A percentile compares a stretch with the other conserved stretches of the same genome.
Evolutionary conservation across 2,797 vertebrate genomes (phyloP).

Genomic region (Pipistrellus pygmaeus): DNA sequence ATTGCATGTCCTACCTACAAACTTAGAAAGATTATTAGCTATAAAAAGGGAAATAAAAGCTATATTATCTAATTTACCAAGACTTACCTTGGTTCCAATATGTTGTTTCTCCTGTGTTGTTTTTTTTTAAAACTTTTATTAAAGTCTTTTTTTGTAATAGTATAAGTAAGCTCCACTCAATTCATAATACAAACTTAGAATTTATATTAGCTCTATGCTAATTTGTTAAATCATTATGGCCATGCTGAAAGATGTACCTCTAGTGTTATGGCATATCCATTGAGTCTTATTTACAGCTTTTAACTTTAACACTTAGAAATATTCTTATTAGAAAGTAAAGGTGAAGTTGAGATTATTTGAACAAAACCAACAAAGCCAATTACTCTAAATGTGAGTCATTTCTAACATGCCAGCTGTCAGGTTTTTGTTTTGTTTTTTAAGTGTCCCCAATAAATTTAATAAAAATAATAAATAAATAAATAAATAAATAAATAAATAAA

Average conservation of each 20-base stretch:
- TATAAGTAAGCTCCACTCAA: background rate
- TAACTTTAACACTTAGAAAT: constrained; percentile 28
- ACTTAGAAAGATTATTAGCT: background rate
- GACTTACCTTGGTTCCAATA: background rate
- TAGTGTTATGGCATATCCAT: background rate
- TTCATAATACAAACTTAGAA: background rate
- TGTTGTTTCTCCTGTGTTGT: background rate
- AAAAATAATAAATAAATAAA: background rate
- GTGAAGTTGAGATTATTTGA: constrained; percentile 12
- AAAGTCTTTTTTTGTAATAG: background rate
- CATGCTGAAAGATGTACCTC: background rate
- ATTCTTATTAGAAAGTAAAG: background rate
- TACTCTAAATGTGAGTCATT: background rate
- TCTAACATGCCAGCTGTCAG: background rate
- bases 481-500: too few species aligned
- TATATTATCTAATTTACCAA: background rate
- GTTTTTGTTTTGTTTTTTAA: background rate
- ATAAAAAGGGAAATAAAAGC: background rate
- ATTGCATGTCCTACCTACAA: background rate
- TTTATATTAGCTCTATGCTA: background rate
- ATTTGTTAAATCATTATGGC: background rate
- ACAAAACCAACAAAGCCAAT: background rate
- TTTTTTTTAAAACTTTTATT: too few species aligned
- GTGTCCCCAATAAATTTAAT: background rate
- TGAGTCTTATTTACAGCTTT: background rate